These are phyloP conservation scores for Perca schrenkii DNA, from an alignment of 2,113 vertebrate species.

Conservation along the genomic window DNA sequence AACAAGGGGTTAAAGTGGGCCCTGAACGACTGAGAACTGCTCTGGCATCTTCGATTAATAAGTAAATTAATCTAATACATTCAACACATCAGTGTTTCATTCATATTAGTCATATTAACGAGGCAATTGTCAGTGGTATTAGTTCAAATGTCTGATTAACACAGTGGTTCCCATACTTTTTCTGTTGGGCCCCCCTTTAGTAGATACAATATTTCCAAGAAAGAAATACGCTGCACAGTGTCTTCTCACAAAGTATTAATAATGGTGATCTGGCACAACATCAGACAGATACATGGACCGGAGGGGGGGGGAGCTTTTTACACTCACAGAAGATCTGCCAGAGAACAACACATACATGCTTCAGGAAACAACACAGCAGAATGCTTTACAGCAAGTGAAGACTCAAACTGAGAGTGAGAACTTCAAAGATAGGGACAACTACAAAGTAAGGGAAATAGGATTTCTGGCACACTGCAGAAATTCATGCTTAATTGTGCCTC, in stretches of 20 bases:
- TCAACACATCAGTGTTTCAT: no score
- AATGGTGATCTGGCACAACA: background rate
- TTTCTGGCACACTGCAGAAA: background rate
- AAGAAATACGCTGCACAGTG: background rate
- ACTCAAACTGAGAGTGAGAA: slow-evolving; percentile 21
- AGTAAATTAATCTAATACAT: no score
- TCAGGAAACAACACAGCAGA: slow-evolving; percentile 28
- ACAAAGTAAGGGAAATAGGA: slow-evolving; percentile 23
- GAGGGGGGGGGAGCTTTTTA: slow-evolving; percentile 15
- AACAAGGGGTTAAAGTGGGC: no score
- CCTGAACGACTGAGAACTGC: no score
- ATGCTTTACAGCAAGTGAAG: slow-evolving; percentile 8
- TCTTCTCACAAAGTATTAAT: background rate
- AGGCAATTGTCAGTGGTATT: no score
- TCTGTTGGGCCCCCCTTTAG: no score
- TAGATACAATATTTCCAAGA: no score
- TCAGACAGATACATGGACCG: background rate
- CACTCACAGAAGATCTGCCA: slow-evolving; percentile 17
- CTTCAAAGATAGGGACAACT: slow-evolving; percentile 40
- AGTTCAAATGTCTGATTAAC: no score
- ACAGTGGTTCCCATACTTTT: no score
- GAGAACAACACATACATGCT: slow-evolving; percentile 8
- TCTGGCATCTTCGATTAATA: no score
- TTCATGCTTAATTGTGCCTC: slow-evolving; percentile 11
- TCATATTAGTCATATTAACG: no score